Evolutionary conservation across 2,797 vertebrate species (phyloP).

Genomic region (Poeciliopsis gracilis): DNA sequence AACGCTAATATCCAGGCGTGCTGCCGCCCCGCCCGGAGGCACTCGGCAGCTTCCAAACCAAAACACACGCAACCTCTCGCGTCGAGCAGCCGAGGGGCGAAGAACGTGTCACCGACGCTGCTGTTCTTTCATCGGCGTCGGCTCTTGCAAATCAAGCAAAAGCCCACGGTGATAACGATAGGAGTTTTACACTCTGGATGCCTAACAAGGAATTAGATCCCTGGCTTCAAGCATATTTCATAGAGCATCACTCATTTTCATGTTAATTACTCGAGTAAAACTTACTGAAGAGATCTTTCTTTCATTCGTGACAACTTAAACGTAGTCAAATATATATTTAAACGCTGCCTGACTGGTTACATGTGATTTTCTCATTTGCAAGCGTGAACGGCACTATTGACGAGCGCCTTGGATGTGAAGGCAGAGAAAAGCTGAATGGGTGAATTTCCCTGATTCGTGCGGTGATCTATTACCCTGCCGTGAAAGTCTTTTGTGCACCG

Average conservation of each 20-base stretch:
- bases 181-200: background rate
- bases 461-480: constrained; percentile 26
- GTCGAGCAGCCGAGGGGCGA: constrained; percentile 23
- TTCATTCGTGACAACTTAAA: background rate
- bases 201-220: background rate
- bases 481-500: constrained; percentile 6
- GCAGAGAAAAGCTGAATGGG: constrained; percentile 21
- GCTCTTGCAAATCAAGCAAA: background rate
- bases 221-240: background rate
- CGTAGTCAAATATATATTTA: background rate
- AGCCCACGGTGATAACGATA: background rate
- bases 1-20: constrained; percentile 55
- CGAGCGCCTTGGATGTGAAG: constrained; percentile 2
- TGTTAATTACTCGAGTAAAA: background rate
- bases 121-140: background rate
- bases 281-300: background rate
- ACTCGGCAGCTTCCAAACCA: constrained; percentile 27
- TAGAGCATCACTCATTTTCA: background rate
- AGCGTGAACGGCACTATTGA: constrained; percentile 9
- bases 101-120: constrained; percentile 3
- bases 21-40: constrained; percentile 32
- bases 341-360: background rate
- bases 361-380: constrained; percentile 3
- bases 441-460: background rate
- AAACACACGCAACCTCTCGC: constrained; percentile 33